A percentile compares a stretch with the other conserved stretches of the same genome.
These are phyloP conservation scores for Hedya salicella DNA, from an alignment of 2,888 invertebrate genomes.

Conservation along the genomic window DNA sequence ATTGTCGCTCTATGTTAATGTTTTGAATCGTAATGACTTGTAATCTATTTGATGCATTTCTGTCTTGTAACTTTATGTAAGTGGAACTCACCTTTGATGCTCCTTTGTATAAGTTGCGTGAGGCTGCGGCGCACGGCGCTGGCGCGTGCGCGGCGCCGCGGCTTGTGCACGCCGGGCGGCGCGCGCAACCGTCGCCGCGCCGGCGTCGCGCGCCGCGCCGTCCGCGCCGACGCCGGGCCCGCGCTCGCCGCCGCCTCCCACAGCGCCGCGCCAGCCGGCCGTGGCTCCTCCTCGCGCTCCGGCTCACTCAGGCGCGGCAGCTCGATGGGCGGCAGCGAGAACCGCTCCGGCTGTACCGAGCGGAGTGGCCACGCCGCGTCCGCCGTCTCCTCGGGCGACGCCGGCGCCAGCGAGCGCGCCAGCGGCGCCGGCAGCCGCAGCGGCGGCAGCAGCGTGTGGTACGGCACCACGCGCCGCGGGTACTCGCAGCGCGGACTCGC, in stretches of 20 bases:
- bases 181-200: constrained; percentile 44
- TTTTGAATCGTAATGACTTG: too few species aligned
- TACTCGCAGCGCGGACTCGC: constrained; percentile 54
- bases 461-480: constrained; percentile 60
- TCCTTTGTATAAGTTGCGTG: constrained; percentile 64
- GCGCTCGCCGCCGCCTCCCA: constrained; percentile 45
- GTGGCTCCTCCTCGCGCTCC: constrained; percentile 57
- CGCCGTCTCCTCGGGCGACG: constrained; percentile 53
- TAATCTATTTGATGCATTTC: too few species aligned
- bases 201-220: constrained; percentile 34
- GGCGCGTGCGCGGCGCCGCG: constrained; percentile 52
- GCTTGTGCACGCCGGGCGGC: constrained; percentile 56
- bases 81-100: constrained; percentile 61
- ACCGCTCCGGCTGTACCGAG: constrained; percentile 51
- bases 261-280: constrained; percentile 35
- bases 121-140: constrained; percentile 69
- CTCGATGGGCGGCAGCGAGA: constrained; percentile 58
- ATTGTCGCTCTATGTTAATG: too few species aligned
- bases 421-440: constrained; percentile 63
- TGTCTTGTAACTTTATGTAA: too few species aligned
- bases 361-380: constrained; percentile 59
- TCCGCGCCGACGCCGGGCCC: constrained; percentile 37
- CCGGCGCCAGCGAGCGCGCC: constrained; percentile 51
- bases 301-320: constrained; percentile 55
- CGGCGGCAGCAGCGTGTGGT: constrained; percentile 68